phyloP scores from a whole-genome alignment of 2,797 vertebrate genomes.

The Tragelaphus eurycerus region DNA sequence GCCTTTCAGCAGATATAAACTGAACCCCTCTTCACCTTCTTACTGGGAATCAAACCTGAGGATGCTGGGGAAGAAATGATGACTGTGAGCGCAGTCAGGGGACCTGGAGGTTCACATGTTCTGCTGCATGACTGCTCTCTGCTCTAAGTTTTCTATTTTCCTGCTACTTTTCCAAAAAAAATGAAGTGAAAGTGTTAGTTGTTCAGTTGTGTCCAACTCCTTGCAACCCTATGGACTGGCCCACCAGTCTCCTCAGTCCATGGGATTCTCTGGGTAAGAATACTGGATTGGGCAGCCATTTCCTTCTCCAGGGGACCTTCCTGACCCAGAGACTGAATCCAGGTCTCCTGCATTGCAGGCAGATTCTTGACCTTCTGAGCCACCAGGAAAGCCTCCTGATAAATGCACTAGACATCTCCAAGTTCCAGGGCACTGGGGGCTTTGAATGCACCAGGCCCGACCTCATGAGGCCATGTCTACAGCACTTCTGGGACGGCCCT shows the following conservation, averaged over 20 bases:
- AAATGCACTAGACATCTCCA: not conserved
- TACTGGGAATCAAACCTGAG: not conserved
- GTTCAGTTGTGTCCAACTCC: not conserved
- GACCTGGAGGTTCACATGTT: not conserved
- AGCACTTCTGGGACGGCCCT: not conserved
- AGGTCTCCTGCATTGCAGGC: not conserved
- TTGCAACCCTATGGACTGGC: not conserved
- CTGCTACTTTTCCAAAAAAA: not conserved
- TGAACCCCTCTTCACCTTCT: not conserved
- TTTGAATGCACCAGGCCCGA: not conserved
- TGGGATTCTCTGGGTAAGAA: not conserved
- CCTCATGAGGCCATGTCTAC: not conserved
- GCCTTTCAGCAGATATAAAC: not conserved
- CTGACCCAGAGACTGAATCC: not conserved
- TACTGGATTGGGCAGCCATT: not conserved
- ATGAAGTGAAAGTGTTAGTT: not conserved
- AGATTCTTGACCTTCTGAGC: not conserved
- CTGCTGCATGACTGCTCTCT: not conserved
- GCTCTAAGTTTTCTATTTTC: not conserved
- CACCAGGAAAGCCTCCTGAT: not conserved
- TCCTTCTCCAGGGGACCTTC: not conserved
- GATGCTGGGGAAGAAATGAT: not conserved
- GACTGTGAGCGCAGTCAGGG: not conserved
- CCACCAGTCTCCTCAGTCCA: not conserved
- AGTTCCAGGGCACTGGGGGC: not conserved